phyloP scores from a whole-genome alignment of 2,113 vertebrate species.

The Phyllostomus discolor region DNA sequence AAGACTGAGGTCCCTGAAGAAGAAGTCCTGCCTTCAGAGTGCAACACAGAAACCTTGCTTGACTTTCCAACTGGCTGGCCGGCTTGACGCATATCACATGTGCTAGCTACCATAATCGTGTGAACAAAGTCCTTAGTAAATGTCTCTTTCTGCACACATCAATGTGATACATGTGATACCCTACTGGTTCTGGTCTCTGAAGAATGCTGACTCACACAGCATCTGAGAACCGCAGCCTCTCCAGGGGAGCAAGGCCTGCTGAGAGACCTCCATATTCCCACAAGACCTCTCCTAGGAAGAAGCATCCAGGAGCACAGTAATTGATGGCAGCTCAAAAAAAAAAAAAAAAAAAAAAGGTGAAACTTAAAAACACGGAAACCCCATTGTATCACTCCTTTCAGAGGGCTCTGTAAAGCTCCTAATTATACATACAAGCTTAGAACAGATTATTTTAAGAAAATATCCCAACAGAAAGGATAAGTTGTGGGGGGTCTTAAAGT shows the following conservation, averaged over 20 bases:
- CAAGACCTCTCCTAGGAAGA: background rate
- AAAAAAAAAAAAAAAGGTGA: background rate
- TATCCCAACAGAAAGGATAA: slow-evolving; percentile 12
- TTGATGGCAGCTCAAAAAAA: background rate
- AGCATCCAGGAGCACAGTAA: background rate
- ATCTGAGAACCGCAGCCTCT: background rate
- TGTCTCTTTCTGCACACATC: background rate
- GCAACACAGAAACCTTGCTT: background rate
- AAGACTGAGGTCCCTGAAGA: too few species aligned
- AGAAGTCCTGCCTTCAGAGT: background rate
- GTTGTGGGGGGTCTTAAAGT: background rate
- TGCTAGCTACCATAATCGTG: background rate
- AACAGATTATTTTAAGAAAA: slow-evolving; percentile 40
- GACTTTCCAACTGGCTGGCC: background rate
- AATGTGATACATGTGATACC: background rate
- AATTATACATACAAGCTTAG: slow-evolving; percentile 4
- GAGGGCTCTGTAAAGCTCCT: background rate
- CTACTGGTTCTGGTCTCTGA: background rate
- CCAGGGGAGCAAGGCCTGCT: background rate
- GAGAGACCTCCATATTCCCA: background rate
- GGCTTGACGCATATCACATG: background rate
- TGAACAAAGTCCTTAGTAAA: background rate
- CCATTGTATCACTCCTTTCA: background rate
- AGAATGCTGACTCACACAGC: background rate
- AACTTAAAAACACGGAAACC: background rate